A percentile compares a stretch with the other conserved stretches of the same genome.
Conservation (phyloP, 2,888 invertebrate genomes). For the Nycteola revayana region DNA sequence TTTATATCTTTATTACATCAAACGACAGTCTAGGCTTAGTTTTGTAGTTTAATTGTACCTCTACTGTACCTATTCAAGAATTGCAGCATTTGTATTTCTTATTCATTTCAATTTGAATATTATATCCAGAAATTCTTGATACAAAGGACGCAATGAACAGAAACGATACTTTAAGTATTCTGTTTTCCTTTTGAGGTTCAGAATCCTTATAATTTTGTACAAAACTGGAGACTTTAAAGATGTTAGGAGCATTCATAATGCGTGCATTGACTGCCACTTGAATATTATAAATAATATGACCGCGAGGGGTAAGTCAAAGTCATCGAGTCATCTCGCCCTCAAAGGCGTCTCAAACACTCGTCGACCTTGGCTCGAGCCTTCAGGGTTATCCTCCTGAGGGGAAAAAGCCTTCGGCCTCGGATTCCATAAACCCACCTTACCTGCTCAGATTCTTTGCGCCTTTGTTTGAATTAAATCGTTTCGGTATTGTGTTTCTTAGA, state of each 20-base stretch:
- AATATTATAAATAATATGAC: constrained; percentile 48
- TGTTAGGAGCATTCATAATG: constrained; percentile 48
- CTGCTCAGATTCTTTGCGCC: constrained; percentile 46
- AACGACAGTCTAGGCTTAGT: no score
- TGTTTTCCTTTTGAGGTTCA: no score
- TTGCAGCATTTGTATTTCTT: no score
- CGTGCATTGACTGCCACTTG: constrained; percentile 57
- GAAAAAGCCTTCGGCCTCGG: constrained; percentile 58
- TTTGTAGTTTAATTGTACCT: no score
- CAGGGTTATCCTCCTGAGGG: constrained; percentile 65
- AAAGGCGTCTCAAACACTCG: constrained; percentile 61
- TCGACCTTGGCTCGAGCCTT: constrained; percentile 61
- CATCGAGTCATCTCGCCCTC: constrained; percentile 63
- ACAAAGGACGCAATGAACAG: no score
- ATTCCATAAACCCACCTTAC: constrained; percentile 54
- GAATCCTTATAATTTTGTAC: no score
- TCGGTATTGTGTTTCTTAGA: constrained; percentile 28
- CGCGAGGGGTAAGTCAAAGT: constrained; percentile 66
- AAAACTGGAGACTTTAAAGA: no score
- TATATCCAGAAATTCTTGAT: no score
- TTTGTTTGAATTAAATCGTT: constrained; percentile 43
- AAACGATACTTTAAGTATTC: no score
- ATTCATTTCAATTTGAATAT: no score
- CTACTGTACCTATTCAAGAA: no score
- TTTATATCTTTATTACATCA: no score